Conservation (phyloP, 2,113 vertebrate genomes). For the Upupa epops region DNA sequence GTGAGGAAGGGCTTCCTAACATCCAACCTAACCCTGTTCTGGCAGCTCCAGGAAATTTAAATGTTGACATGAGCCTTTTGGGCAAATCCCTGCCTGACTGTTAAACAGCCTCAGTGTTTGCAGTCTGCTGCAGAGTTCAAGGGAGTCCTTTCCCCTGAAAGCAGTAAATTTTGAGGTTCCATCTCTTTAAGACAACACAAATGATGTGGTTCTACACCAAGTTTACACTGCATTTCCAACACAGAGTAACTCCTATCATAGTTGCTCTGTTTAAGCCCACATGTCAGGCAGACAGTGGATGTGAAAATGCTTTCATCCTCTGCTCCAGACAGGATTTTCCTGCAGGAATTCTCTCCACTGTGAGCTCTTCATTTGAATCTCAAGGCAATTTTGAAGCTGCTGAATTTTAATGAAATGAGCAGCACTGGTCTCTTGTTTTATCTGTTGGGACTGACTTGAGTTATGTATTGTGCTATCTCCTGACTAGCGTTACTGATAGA, state of each 20-base stretch:
- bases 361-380: neutral
- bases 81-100: neutral
- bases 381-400: neutral
- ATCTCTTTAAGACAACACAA: neutral
- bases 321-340: slow-evolving; percentile 17
- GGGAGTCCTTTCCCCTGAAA: neutral
- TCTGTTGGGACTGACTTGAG: neutral
- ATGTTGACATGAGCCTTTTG: slow-evolving; percentile 19
- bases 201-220: neutral
- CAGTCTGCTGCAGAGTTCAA: neutral
- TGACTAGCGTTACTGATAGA: neutral
- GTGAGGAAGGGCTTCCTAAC: too few relatives aligned
- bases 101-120: neutral
- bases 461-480: neutral
- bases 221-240: neutral
- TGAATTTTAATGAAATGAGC: neutral
- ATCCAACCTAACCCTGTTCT: too few relatives aligned
- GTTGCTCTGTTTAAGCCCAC: neutral
- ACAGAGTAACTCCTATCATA: neutral
- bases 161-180: neutral
- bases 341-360: neutral
- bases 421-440: neutral
- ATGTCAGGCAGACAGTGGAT: neutral
- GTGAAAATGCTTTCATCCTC: neutral
- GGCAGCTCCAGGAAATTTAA: too few relatives aligned